Conservation (phyloP, 2,797 vertebrate species). For the Cossypha polioptera region DNA sequence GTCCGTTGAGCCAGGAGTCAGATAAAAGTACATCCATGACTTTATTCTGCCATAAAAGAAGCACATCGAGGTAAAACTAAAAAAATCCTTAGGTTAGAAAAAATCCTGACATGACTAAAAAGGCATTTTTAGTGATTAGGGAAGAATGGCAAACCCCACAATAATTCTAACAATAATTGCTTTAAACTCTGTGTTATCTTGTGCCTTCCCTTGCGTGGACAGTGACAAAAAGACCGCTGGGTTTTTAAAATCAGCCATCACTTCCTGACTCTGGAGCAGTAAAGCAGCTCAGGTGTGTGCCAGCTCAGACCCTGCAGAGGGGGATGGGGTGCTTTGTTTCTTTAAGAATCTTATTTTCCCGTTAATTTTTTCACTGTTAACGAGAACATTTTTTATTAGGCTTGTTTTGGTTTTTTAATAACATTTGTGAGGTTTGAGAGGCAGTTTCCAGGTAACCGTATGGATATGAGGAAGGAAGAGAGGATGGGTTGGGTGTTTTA, state of each 20-base stretch:
- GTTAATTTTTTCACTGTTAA: constrained; percentile 4
- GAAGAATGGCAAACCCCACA: background rate
- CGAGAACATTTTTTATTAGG: constrained; percentile 46
- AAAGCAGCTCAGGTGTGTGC: background rate
- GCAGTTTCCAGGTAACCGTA: constrained; percentile 62
- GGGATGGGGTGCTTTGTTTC: background rate
- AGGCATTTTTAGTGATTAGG: background rate
- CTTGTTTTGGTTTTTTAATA: constrained; percentile 50
- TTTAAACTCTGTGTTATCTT: background rate
- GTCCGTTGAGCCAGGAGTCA: background rate
- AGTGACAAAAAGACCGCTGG: background rate
- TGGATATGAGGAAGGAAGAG: constrained; percentile 28
- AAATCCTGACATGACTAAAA: background rate
- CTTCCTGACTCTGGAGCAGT: background rate
- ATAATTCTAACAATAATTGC: background rate
- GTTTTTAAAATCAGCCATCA: background rate
- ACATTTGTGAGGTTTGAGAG: constrained; percentile 35
- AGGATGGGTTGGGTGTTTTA: background rate
- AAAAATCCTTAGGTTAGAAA: constrained; percentile 1
- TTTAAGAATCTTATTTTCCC: constrained; percentile 42
- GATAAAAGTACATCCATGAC: constrained; percentile 30
- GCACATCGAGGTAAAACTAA: background rate
- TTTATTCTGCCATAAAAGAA: constrained; percentile 37
- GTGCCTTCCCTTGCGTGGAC: background rate
- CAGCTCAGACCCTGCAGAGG: background rate